Percentiles rank a stretch among this genome's conserved stretches.
Conservation (phyloP, 2,113 vertebrate species). For the Trematomus loennbergii region DNA sequence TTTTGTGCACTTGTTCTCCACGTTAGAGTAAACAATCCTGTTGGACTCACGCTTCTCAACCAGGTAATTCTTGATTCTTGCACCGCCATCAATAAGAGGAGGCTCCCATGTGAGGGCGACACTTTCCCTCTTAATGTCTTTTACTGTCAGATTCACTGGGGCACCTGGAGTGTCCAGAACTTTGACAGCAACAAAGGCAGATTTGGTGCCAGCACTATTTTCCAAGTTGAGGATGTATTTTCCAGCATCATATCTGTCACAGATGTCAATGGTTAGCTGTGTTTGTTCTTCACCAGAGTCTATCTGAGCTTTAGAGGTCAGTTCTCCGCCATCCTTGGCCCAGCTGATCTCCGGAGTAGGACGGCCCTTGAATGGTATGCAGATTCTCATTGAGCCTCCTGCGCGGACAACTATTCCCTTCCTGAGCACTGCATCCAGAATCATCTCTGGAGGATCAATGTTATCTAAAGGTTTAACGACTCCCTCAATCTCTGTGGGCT, state of each 20-base stretch:
- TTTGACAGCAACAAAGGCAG: slow-evolving; percentile 96
- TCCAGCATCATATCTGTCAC: slow-evolving; percentile 96
- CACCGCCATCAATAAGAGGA: slow-evolving; percentile 94
- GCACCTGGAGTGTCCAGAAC: slow-evolving; percentile 96
- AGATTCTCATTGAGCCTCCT: slow-evolving; percentile 92
- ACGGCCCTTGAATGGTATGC: slow-evolving; percentile 94
- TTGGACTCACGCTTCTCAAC: slow-evolving; percentile 98
- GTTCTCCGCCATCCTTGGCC: slow-evolving; percentile 93
- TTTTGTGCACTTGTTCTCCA: slow-evolving; percentile 93
- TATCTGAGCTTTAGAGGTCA: slow-evolving; percentile 92
- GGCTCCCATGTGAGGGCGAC: slow-evolving; percentile 94
- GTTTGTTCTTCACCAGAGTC: slow-evolving; percentile 91
- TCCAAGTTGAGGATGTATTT: slow-evolving; percentile 94
- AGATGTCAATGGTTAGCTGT: slow-evolving; percentile 93
- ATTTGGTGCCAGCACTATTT: slow-evolving; percentile 94
- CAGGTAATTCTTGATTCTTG: slow-evolving; percentile 95
- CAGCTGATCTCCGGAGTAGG: slow-evolving; percentile 93
- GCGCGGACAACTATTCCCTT: slow-evolving; percentile 96
- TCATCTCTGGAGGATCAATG: slow-evolving; percentile 94
- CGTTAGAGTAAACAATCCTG: slow-evolving; percentile 93
- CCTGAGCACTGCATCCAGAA: slow-evolving; percentile 94
- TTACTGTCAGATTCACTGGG: slow-evolving; percentile 90
- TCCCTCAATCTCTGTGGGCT: slow-evolving; percentile 89
- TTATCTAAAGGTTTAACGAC: slow-evolving; percentile 94
- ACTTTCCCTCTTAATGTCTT: slow-evolving; percentile 93